A percentile compares a stretch with the other conserved stretches of the same genome.
Evolutionary conservation across 2,797 vertebrate species (phyloP).

Genomic region (Danio albolineatus): DNA sequence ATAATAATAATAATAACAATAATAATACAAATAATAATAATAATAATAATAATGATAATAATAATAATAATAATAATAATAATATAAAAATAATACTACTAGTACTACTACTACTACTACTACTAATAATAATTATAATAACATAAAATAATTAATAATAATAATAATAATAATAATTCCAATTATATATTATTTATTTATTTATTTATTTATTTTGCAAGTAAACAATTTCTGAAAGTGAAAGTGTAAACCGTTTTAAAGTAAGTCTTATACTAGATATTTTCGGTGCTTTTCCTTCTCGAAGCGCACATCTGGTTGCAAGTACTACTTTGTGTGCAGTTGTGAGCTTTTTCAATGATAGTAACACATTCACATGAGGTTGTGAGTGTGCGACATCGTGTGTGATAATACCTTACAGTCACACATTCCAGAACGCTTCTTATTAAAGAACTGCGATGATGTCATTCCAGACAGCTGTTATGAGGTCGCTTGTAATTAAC

Average conservation of each 20-base stretch:
- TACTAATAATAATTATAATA: no score
- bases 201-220: no score
- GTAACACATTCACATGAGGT: not conserved
- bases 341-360: not conserved
- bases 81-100: no score
- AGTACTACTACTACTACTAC: no score
- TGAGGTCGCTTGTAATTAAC: constrained; percentile 49
- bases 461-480: constrained; percentile 3
- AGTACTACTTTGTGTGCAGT: not conserved
- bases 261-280: not conserved
- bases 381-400: not conserved
- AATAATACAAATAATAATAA: no score
- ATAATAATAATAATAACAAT: no score
- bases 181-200: no score
- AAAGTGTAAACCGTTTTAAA: not conserved
- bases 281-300: not conserved
- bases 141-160: no score
- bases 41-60: no score
- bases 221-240: no score
- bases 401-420: not conserved
- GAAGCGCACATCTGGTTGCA: not conserved
- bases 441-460: not conserved
- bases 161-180: no score
- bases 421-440: not conserved
- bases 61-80: no score